Base-by-base conservation (phyloP, 1,140 invertebrate species). In the Sinella curviseta region DNA sequence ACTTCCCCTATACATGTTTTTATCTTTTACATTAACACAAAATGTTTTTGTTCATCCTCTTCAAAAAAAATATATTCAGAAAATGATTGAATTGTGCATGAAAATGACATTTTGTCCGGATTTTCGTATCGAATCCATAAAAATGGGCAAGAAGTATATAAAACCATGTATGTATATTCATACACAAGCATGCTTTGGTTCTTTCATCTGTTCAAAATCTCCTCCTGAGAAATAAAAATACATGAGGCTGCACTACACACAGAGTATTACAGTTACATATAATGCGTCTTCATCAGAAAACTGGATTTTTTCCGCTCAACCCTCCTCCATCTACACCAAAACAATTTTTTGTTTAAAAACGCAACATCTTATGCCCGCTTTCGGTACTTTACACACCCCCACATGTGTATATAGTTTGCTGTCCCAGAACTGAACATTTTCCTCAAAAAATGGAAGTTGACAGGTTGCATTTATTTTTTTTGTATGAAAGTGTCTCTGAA, bases 401-500 rank as follows among this genome's bases (percentile, higher is more conserved):
- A 60, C 57, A 8, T 26, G 24, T n/a, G 8, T 48, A 26, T 60
- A 12, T n/a, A 12, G 57, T n/a, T 4, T 26, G 8, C 57, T 60
- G 57, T 60, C 24, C 57, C 24, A 60, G 24, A 60, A 60, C 14
- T 17, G 24, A 60, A 60, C 57, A 60, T 60, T 17, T 60, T 60
- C 24, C 57, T 12, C 24, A 26, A 60, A 70, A 60, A 70, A 70
- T 70, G 30, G 8, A 70, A 70, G 28, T 31, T 70, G 65, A 70
- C 65, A 70, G 65, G 65, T 70, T 70, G 65, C 65, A 70, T 33
- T 70, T 70, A 70, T 70, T 30, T 70, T 31, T 70, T 33, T 31
- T 33, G 20, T 20, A 48, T 48, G 39, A 48, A 48, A 48, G 39
- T 48, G 39, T 48, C 39, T 48, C 39, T 20, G 39, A 20, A 48